phyloP scores from a whole-genome alignment of 2,797 vertebrate species.

The Sebastes matsubarae region DNA sequence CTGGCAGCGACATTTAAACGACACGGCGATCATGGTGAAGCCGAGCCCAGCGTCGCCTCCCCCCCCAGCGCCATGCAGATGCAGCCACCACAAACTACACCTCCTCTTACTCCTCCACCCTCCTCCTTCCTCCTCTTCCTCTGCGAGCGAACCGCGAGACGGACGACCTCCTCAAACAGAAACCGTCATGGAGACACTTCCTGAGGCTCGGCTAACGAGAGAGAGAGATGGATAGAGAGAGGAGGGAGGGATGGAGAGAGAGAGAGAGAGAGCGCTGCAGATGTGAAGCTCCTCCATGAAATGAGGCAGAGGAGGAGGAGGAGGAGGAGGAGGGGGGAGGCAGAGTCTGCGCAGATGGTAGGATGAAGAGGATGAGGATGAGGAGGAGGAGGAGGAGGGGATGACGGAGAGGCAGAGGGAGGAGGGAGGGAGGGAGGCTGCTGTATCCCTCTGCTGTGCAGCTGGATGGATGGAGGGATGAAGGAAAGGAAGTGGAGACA shows the following conservation, averaged over 20 bases:
- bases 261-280: conserved; percentile 51
- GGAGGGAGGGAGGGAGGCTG: not conserved
- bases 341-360: conserved; percentile 66
- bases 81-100: conserved; percentile 48
- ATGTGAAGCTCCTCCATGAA: conserved; percentile 69
- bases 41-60: conserved; percentile 59
- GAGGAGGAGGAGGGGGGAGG: conserved; percentile 41
- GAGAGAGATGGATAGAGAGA: conserved; percentile 19
- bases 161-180: conserved; percentile 53
- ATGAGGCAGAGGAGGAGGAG: conserved; percentile 33
- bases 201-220: conserved; percentile 7
- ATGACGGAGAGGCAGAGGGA: not conserved
- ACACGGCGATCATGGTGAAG: conserved; percentile 96
- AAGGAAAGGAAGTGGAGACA: not conserved
- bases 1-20: conserved; percentile 99
- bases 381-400: not conserved
- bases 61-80: conserved; percentile 69
- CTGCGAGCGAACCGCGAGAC: conserved; percentile 14
- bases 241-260: not conserved
- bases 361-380: conserved; percentile 37
- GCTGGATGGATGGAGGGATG: conserved; percentile 40
- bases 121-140: conserved; percentile 27
- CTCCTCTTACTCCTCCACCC: conserved; percentile 19
- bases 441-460: conserved; percentile 33
- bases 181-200: conserved; percentile 40